Base-by-base conservation (phyloP, 2,888 invertebrate species). In the Drosophila mettleri region DNA sequence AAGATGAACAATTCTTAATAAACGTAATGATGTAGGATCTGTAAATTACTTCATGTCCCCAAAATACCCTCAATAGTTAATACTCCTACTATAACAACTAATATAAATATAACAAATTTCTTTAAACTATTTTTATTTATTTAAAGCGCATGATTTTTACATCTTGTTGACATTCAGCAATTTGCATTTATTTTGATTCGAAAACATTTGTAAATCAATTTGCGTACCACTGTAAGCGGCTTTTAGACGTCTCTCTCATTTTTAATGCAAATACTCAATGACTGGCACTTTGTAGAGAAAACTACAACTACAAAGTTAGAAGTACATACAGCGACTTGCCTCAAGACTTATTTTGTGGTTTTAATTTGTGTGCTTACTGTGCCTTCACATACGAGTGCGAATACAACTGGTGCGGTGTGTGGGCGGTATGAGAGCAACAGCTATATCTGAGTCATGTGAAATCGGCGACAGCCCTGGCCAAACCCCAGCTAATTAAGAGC, bases 281-380 rank as follows among this genome's bases (percentile, higher is more conserved):
- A 67, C 67, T 79, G 68, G 60, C 78, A 78, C 72, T 72, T 79
- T 79, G 67, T 73, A 46, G 63, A 62, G 74, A 61, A 72, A 86
- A 85, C 79, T 81, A 74, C 68, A 70, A 53, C 66, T 57, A 55
- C 63, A 61, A 61, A 52, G 36, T 14, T 55, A 49, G 49, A 59
- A 39, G 39, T 59, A 64, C 67, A 68, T 57, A 78, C 33, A 33
- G 33, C 64, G 59, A 62, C 69, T 77, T 70, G 62, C 52, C 64
- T 68, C 58, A 60, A 74, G 85, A 86, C 86, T 86, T 86, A 86
- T 86, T 86, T 79, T 86, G 86, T 51, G 86, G 86, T 88, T 81
- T 81, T 71, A 73, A 77, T 73, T 69, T 76, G 76, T 72, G 39
- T 53, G 72, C 74, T 71, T 65, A 65, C 53, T 36, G 45, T 38